Evolutionary conservation across 1,140 invertebrate genomes (phyloP).

Genomic region (Nephotettix cincticeps): DNA sequence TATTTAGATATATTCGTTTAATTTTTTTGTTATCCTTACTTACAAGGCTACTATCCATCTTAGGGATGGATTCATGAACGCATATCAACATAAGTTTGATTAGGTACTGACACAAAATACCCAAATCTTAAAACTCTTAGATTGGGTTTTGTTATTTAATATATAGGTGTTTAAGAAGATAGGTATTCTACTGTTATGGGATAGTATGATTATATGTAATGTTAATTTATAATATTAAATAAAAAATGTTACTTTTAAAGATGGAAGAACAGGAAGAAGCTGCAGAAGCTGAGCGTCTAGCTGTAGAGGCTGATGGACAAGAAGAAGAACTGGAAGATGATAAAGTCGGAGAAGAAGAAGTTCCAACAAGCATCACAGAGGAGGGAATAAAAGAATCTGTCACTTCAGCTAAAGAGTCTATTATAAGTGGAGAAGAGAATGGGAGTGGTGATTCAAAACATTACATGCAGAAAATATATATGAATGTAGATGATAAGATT

Average conservation of each 20-base stretch:
- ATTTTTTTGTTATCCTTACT: too few relatives aligned
- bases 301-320: neutral
- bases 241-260: conserved; percentile 3
- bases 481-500: neutral
- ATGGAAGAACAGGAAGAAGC: conserved; percentile 45
- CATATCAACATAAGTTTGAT: too few relatives aligned
- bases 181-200: too few relatives aligned
- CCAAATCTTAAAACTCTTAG: too few relatives aligned
- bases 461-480: conserved; percentile 2
- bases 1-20: too few relatives aligned
- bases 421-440: neutral
- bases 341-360: conserved; percentile 14
- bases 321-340: neutral
- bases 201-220: too few relatives aligned
- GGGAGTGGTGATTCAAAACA: neutral
- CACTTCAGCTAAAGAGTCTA: neutral
- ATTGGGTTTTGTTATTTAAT: too few relatives aligned
- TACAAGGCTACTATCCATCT: too few relatives aligned
- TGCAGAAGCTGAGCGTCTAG: conserved; percentile 18
- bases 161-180: too few relatives aligned
- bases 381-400: neutral
- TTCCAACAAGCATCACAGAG: neutral
- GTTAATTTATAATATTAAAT: too few relatives aligned
- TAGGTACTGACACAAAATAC: too few relatives aligned
- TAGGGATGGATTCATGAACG: too few relatives aligned